These are phyloP conservation scores for Cheumatopsyche charites DNA, from an alignment of 1,140 invertebrate species.

Conservation along the genomic window DNA sequence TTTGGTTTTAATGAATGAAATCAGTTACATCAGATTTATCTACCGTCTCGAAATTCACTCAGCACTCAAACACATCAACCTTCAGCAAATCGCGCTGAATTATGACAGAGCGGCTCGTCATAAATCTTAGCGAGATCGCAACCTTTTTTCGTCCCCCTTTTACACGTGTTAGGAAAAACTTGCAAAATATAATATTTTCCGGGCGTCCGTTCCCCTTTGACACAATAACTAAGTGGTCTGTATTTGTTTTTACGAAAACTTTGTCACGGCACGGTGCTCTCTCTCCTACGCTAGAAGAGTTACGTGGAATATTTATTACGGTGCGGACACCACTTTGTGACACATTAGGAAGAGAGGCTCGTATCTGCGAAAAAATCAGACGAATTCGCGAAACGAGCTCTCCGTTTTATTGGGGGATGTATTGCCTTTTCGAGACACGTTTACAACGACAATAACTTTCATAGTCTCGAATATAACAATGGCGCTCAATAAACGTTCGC, in stretches of 20 bases:
- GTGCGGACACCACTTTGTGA: conserved; percentile 19
- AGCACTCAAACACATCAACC: conserved; percentile 3
- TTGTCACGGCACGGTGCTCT: conserved; percentile 32
- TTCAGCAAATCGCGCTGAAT: conserved; percentile 19
- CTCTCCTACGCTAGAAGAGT: neutral
- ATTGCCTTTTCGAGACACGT: too few species aligned
- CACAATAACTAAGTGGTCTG: conserved; percentile 45
- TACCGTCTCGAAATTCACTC: neutral
- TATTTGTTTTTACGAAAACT: conserved; percentile 39
- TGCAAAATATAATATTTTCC: conserved; percentile 33
- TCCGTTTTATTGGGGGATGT: too few species aligned
- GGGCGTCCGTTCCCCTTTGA: conserved; percentile 38
- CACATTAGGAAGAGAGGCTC: conserved; percentile 30
- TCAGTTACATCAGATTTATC: conserved; percentile 6
- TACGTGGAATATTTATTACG: conserved; percentile 19
- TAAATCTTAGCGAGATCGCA: neutral
- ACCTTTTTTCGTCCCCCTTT: neutral
- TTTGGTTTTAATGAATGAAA: neutral
- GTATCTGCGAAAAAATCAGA: neutral
- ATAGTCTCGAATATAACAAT: too few species aligned
- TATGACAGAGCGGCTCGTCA: conserved; percentile 19
- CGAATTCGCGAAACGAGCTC: neutral
- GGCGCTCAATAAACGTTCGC: too few species aligned
- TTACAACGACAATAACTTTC: too few species aligned
- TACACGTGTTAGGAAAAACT: conserved; percentile 16